Evolutionary conservation across 2,797 vertebrate genomes (phyloP).

Genomic region (Danio albolineatus): DNA sequence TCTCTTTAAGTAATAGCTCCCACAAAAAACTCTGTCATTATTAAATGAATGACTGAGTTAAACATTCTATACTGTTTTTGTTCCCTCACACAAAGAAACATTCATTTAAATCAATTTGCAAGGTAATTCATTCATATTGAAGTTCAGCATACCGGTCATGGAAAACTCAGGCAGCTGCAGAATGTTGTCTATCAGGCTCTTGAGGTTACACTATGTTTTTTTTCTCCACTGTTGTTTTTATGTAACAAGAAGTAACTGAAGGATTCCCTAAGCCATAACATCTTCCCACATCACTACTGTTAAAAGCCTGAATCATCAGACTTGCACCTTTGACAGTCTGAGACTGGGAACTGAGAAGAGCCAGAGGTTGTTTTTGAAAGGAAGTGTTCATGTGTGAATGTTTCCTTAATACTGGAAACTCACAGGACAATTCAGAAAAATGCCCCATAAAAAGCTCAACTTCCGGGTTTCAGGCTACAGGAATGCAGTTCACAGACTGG

Average conservation of each 20-base stretch:
- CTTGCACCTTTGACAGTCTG: neutral
- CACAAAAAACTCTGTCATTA: neutral
- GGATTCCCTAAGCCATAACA: neutral
- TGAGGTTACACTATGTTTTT: neutral
- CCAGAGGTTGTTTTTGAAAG: conserved; percentile 23
- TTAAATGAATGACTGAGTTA: neutral
- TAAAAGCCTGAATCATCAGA: neutral
- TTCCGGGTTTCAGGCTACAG: neutral
- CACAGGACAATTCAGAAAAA: conserved; percentile 20
- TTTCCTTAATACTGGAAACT: conserved; percentile 22
- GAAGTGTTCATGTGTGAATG: conserved; percentile 32
- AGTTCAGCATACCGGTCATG: neutral
- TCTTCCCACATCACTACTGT: neutral
- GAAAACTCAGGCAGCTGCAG: neutral
- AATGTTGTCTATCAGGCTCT: neutral
- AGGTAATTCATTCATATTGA: neutral
- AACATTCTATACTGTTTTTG: neutral
- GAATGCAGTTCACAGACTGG: neutral
- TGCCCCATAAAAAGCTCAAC: neutral
- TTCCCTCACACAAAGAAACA: too few relatives aligned
- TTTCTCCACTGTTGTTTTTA: too few relatives aligned
- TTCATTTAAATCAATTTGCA: neutral
- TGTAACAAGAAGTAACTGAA: neutral
- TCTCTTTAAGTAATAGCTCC: neutral
- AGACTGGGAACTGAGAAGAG: conserved; percentile 12